These are phyloP conservation scores for Hymenochirus boettgeri DNA, from an alignment of 2,113 vertebrate genomes.

Conservation along the genomic window DNA sequence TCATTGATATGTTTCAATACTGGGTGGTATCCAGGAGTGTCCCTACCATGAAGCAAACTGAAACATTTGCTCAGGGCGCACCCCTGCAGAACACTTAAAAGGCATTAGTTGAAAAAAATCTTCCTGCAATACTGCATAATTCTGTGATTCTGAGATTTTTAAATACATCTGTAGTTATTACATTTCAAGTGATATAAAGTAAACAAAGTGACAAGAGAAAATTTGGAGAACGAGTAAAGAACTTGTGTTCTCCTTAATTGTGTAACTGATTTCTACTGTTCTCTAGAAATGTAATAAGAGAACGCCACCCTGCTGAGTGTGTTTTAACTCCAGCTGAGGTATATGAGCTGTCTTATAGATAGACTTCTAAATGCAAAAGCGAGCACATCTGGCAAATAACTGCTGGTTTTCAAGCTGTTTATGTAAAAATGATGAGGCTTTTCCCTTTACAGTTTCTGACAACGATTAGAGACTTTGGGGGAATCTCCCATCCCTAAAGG, in stretches of 20 bases:
- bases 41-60: too few relatives aligned
- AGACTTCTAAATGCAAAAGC: constrained; percentile 18
- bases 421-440: constrained; percentile 34
- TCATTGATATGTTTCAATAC: too few relatives aligned
- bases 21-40: too few relatives aligned
- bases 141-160: too few relatives aligned
- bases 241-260: neutral
- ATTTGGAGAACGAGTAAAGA: neutral
- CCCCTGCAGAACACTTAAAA: too few relatives aligned
- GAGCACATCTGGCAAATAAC: constrained; percentile 45
- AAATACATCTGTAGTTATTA: too few relatives aligned
- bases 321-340: constrained; percentile 17
- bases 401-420: constrained; percentile 25
- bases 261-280: neutral
- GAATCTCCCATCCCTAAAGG: constrained; percentile 57
- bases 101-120: too few relatives aligned
- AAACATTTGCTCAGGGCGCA: too few relatives aligned
- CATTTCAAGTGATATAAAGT: too few relatives aligned
- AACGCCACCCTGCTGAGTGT: constrained; percentile 3
- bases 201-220: neutral
- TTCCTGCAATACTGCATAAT: too few relatives aligned
- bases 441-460: constrained; percentile 42
- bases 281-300: neutral
- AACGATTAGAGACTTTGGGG: constrained; percentile 46
- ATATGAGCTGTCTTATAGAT: constrained; percentile 30